Evolutionary conservation across 2,888 invertebrate species (phyloP), one percentile per base, ranked within the genome.

Genomic region (Eretmocerus hayati): DNA sequence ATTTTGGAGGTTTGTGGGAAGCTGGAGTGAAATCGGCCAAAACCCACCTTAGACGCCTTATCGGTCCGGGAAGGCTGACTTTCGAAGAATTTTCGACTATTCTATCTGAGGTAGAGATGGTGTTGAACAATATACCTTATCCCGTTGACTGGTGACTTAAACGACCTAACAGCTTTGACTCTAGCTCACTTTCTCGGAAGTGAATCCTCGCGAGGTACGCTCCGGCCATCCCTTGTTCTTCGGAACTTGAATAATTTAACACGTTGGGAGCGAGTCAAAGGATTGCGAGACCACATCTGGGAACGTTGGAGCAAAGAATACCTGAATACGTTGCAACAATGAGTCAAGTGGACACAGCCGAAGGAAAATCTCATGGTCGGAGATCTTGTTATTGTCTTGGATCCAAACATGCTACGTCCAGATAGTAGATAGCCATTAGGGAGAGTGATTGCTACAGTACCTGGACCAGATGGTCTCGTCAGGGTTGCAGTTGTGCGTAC

Each of bases 1-100:
- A 36, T 18, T 16, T 36, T 11, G 36, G 36, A 6, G 35, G 23
- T 5, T 16, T 43, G 2, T 43, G 36, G 43, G 43, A 43, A 5
- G n/a, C n/a, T n/a, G n/a, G n/a, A n/a, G 43, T 43, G 3, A 43
- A 43, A 13, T 43, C 43, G 5, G 18, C 20, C 8, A 42, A 43
- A 16, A n/a, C 5, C 8, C 23, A 35, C 15, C 35, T 22, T 2
- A 20, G 16, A 21, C n/a, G 33, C 3, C 9, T 20, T 2, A 11
- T 33, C 2, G 42, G 33, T 8, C n/a, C 19, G 2, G 15, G 21
- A 9, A 32, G 21, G 3, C 13, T 42, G 2, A 33, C 35, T 3
- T 42, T 18, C 15, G 33, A 42, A 18, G 42, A 42, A 9, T 21
- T 42, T 6, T 4, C 35, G 11, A 42, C 42, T 2, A 1, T 42